Evolutionary conservation across 2,797 vertebrate genomes (phyloP), one percentile per base, ranked within the genome.

Genomic region (Intellagama lesueurii): DNA sequence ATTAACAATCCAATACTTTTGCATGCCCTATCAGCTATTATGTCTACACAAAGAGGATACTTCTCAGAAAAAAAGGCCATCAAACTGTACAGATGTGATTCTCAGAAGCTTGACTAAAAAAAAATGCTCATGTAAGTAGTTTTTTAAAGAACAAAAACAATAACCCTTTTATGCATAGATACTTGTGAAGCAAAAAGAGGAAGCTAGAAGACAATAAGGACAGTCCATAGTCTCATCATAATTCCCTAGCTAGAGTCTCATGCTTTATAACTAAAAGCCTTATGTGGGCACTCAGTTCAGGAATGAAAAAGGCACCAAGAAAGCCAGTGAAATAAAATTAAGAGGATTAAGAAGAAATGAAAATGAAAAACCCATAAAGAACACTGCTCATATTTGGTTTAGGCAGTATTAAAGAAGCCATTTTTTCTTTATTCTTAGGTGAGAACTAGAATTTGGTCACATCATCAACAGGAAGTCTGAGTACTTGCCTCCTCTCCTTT

Each of bases 1-100:
- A 86, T 0, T 75, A 87, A 56, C 60, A 90, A 82, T 86, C 75
- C 32, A 77, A 66, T 78, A 90, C 35, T 44, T 88, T 78, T 73
- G 68, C 6, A 49, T 75, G 52, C 44, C 6, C 12, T 26, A 81
- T 30, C 24, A 28, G 11, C 6, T 52, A 85, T 32, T 69, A 69
- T n/a, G 69, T 79, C 12, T 24, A 80, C 0, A 22, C 6, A n/a
- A 2, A 64, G 24, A 0, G 89, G 24, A 9, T 30, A 24, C 3
- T 88, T 22, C 87, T 92, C 2, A 49, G 40, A 16, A 30, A n/a
- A 26, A 9, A 88, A 91, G 87, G 60, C 19, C 60, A 64, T 22
- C 60, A 11, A 83, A 40, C 1, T 11, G 0, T 2, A 19, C 1
- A 2, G 88, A 83, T 91, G 49, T 0, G 0, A 86, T 78, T 92